Evolutionary conservation across 2,888 invertebrate genomes (phyloP), one percentile per base, ranked within the genome.

Genomic region (Catocala fraxini): DNA sequence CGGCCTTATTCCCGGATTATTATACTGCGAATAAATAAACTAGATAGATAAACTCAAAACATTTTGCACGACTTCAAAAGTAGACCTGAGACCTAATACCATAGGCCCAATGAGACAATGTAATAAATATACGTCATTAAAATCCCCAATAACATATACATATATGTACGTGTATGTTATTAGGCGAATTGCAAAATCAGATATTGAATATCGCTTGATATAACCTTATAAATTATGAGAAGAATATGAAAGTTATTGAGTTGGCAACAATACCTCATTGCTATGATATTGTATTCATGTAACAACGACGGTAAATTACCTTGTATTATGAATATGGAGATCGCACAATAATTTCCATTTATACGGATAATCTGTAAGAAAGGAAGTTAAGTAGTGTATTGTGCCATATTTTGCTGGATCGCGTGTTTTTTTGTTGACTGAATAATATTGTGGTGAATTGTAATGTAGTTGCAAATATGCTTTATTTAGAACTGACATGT

Each of bases 141-240:
- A n/a, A 5, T 43, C 43, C 10, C n/a, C 0, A n/a, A 42, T 42
- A 42, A 42, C 11, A 42, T 42, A n/a, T 1, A n/a, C 0, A 11
- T 0, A 42, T 42, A n/a, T 43, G 7, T 10, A 43, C n/a, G 6
- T 43, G 5, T 25, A 43, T n/a, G 5, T n/a, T 6, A 13, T 46
- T 13, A 46, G 6, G 9, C n/a, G n/a, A 6, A 45, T 45, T 45
- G 11, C 15, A 48, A 46, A 60, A 62, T 63, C 69, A 60, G 63
- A 73, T 71, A 69, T 63, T 68, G 65, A 54, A 63, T 55, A 61
- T 66, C 65, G 69, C 63, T 71, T 69, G 69, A 60, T 56, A 56
- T 56, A 69, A 59, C 51, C 75, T 65, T 56, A 63, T 74, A 63
- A 75, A 67, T 65, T 70, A 74, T 63, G 43, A 49, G 47, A 71